phyloP scores from a whole-genome alignment of 2,888 invertebrate genomes.

The Perizoma affinitatum region DNA sequence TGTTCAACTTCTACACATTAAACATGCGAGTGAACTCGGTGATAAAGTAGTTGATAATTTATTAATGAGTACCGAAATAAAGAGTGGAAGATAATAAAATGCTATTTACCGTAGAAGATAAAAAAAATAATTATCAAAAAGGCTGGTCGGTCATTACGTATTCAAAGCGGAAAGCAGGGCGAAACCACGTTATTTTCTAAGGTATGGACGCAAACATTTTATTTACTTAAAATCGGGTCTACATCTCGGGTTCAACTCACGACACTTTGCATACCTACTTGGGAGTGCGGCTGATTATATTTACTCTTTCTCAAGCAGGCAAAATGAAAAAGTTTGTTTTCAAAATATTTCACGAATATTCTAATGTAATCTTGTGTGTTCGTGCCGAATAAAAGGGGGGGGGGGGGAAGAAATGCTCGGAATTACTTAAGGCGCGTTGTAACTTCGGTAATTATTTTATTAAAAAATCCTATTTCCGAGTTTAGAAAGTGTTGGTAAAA shows the following conservation, averaged over 20 bases:
- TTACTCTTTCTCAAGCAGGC: slow-evolving; percentile 33
- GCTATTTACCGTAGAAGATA: slow-evolving; percentile 38
- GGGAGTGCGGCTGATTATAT: slow-evolving; percentile 38
- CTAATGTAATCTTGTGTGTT: slow-evolving; percentile 34
- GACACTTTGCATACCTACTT: slow-evolving; percentile 48
- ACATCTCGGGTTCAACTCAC: slow-evolving; percentile 48
- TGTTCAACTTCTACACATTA: background rate
- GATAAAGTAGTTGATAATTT: slow-evolving; percentile 4
- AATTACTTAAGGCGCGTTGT: slow-evolving; percentile 32
- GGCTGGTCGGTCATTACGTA: slow-evolving; percentile 59
- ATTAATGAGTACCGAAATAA: background rate
- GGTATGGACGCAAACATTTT: slow-evolving; percentile 55
- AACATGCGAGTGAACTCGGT: background rate
- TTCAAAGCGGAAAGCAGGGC: slow-evolving; percentile 54
- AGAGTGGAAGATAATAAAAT: slow-evolving; percentile 9
- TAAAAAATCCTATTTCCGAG: slow-evolving; percentile 30
- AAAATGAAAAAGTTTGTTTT: slow-evolving; percentile 35
- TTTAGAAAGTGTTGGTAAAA: slow-evolving; percentile 25
- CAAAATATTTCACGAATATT: slow-evolving; percentile 34
- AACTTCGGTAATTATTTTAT: slow-evolving; percentile 37
- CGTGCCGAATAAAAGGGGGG: slow-evolving; percentile 23
- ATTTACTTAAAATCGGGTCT: slow-evolving; percentile 65
- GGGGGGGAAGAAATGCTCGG: slow-evolving; percentile 30
- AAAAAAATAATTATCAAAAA: slow-evolving; percentile 60
- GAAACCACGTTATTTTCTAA: slow-evolving; percentile 48